These are phyloP conservation scores for Oligia strigilis DNA, from an alignment of 2,888 invertebrate genomes.

Conservation along the genomic window DNA sequence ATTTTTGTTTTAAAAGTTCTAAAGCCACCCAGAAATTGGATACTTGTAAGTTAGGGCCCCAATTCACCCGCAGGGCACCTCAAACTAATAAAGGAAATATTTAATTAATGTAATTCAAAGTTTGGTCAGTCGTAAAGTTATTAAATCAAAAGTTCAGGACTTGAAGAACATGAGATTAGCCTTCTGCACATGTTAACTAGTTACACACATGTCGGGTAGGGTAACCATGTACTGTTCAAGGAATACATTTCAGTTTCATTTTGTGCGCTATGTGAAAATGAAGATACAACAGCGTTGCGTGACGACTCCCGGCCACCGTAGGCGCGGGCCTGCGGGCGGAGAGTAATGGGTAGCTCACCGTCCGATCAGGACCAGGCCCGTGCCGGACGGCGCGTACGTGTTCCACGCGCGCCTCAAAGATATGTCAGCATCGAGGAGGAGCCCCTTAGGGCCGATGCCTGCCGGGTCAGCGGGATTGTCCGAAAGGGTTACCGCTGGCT, in stretches of 20 bases:
- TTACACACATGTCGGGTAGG: constrained; percentile 65
- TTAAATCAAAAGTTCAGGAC: constrained; percentile 76
- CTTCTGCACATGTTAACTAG: constrained; percentile 76
- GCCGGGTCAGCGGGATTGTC: too few species aligned
- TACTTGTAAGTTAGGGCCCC: constrained; percentile 53
- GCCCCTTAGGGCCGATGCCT: too few species aligned
- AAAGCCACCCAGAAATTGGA: constrained; percentile 46
- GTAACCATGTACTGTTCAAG: constrained; percentile 42
- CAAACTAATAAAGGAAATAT: constrained; percentile 72
- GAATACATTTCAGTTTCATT: background rate
- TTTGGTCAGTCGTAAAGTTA: constrained; percentile 75
- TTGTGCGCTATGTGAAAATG: background rate
- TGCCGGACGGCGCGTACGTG: too few species aligned
- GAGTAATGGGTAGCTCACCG: too few species aligned
- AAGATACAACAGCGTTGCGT: too few species aligned
- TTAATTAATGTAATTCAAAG: constrained; percentile 73
- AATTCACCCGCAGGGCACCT: constrained; percentile 62
- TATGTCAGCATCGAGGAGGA: too few species aligned
- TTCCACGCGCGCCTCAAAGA: too few species aligned
- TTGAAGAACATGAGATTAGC: constrained; percentile 73
- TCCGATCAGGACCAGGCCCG: too few species aligned
- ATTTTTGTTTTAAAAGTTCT: constrained; percentile 45
- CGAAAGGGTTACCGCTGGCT: too few species aligned
- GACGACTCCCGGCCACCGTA: too few species aligned
- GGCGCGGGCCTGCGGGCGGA: too few species aligned